Base-by-base conservation (phyloP, 2,797 vertebrate species). In the Limnodromus scolopaceus region DNA sequence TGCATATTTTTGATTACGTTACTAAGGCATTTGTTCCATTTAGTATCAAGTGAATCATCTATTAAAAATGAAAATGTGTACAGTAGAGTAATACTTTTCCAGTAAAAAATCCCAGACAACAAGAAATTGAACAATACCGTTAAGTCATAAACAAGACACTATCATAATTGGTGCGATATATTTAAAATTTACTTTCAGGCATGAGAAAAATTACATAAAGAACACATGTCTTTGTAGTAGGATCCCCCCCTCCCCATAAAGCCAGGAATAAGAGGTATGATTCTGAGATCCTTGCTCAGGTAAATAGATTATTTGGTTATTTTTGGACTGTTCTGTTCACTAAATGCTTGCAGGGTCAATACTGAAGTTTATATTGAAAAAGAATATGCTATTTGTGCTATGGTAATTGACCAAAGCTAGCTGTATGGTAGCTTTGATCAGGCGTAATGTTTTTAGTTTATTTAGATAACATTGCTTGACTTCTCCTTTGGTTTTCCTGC, bases 1-100 rank as follows among this genome's bases (percentile, higher is more conserved):
- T 96, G 84, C 72, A 88, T 91, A 94, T 93, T 97, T 96, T 96
- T 97, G 93, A 96, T 91, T 96, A 87, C 19, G 75, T 96, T 96
- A 90, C 95, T 84, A 78, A 89, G 90, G 78, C 48, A 89, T 81
- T 95, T 95, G 82, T 96, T 96, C 93, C 69, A 84, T 93, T 97
- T 96, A 91, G 82, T 85, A 94, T 92, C 84, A 92, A 85, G 32
- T 78, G 86, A 97, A 79, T 95, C 41, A 94, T 93, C 68, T 86
- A 68, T 94, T 96, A 94, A 97, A 96, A 97, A 92, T 94, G 82
- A 93, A 61, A 95, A 63, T 90, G 39, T 54, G 39, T 91, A 81
- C 48, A 89, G 92, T 69, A 51, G 55, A 81, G 30, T 61, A 95
- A 61, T 91, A 84, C 89, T 91, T 69, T 72, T 84, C 91, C 43